Percentiles rank a stretch among this genome's conserved stretches.
phyloP scores from a whole-genome alignment of 2,113 vertebrate species.

The Pollachius pollachius region DNA sequence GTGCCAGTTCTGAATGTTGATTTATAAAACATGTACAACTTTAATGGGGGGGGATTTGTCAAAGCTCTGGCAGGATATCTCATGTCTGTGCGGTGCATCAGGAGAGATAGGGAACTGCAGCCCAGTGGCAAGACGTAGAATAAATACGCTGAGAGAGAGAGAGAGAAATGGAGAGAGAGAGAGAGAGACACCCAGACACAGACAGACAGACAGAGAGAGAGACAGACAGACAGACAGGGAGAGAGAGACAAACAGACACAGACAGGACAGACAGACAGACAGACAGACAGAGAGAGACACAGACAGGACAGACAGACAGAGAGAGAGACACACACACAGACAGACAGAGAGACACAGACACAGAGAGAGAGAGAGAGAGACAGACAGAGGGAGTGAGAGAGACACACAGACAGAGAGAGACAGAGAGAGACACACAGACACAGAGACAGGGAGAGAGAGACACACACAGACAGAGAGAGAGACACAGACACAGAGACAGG shows the following conservation, averaged over 20 bases:
- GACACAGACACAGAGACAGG: not conserved
- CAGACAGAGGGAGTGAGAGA: not conserved
- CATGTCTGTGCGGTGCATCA: conserved; percentile 32
- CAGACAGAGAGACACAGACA: no score
- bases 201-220: not conserved
- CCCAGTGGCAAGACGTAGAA: conserved; percentile 35
- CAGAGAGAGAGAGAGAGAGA: no score
- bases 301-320: no score
- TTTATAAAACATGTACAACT: not conserved
- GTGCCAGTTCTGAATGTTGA: not conserved
- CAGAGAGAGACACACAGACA: no score
- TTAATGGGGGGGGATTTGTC: conserved; percentile 36
- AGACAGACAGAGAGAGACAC: not conserved
- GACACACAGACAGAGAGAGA: not conserved
- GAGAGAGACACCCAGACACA: conserved; percentile 19
- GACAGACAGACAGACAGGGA: conserved; percentile 21
- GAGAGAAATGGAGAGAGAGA: conserved; percentile 6
- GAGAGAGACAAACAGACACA: conserved; percentile 26
- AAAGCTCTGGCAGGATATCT: conserved; percentile 52
- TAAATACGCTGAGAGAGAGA: not conserved
- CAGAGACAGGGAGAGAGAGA: conserved; percentile 44
- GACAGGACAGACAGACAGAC: no score
- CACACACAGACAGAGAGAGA: conserved; percentile 14
- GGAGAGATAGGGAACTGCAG: conserved; percentile 47
- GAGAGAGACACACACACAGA: not conserved